Conservation (phyloP, 1,140 invertebrate genomes). For the Camponotus floridanus region DNA sequence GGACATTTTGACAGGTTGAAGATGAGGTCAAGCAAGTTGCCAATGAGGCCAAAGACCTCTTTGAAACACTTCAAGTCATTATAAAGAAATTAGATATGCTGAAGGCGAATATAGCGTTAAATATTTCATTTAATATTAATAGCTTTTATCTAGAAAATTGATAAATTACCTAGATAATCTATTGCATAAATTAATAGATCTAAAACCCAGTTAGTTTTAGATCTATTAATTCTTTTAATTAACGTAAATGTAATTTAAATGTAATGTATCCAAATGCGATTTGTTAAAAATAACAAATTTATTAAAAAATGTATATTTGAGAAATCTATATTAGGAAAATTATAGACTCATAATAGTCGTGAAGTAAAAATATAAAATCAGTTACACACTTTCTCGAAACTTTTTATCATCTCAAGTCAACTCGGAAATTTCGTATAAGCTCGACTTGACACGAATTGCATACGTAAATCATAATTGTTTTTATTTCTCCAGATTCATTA, state of each 20-base stretch:
- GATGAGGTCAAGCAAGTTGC: constrained; percentile 41
- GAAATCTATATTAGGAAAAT: not conserved
- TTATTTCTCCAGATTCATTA: constrained; percentile 31
- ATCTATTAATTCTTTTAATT: not conserved
- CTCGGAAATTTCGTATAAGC: not conserved
- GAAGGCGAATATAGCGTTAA: not conserved
- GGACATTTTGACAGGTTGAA: constrained; percentile 36
- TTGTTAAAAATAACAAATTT: not conserved
- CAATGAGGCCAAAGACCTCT: constrained; percentile 33
- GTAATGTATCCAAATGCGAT: not conserved
- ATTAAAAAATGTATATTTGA: not conserved
- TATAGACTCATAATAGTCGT: not conserved
- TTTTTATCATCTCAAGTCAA: not conserved
- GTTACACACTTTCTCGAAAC: constrained; percentile 3
- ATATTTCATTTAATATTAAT: not conserved
- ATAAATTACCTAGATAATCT: not conserved
- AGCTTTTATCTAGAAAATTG: constrained; percentile 21
- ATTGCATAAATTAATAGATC: not conserved
- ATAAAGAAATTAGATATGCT: constrained; percentile 27
- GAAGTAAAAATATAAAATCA: not conserved
- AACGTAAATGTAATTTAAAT: not conserved
- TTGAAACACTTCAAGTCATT: constrained; percentile 31
- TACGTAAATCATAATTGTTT: not conserved
- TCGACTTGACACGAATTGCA: constrained; percentile 1
- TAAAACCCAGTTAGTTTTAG: not conserved